A percentile compares a stretch with the other conserved stretches of the same genome.
Evolutionary conservation across 2,888 invertebrate species (phyloP).

Genomic region (Tachina grossa): DNA sequence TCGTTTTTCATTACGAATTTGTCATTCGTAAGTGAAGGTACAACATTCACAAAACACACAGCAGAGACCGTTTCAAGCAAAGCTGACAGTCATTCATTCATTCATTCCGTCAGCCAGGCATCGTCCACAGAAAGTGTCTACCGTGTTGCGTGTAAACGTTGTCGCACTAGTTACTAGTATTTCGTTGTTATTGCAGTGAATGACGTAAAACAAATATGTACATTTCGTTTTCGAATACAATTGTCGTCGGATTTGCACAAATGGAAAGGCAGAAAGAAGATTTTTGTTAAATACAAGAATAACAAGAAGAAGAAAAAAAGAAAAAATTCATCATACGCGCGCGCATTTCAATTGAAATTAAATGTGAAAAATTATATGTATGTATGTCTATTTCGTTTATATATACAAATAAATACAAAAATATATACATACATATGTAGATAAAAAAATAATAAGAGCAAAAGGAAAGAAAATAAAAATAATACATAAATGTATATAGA

Average conservation of each 20-base stretch:
- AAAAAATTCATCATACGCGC: constrained; percentile 56
- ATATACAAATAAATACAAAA: constrained; percentile 59
- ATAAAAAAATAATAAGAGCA: neutral
- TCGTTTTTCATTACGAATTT: constrained; percentile 81
- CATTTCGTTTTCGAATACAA: constrained; percentile 50
- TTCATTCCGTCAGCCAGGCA: constrained; percentile 32
- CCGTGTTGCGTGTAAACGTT: constrained; percentile 4
- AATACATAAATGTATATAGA: constrained; percentile 11
- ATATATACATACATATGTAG: neutral
- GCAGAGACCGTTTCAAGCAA: constrained; percentile 71
- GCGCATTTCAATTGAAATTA: constrained; percentile 64
- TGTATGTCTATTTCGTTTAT: constrained; percentile 14
- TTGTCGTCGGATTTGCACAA: constrained; percentile 60
- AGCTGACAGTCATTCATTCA: constrained; percentile 59
- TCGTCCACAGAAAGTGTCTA: neutral
- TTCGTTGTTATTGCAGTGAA: constrained; percentile 42
- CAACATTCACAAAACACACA: constrained; percentile 75
- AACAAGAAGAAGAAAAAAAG: neutral
- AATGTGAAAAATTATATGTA: constrained; percentile 40
- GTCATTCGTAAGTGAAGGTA: constrained; percentile 82
- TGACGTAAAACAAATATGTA: constrained; percentile 48
- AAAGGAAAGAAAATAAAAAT: neutral
- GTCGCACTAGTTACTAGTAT: constrained; percentile 39
- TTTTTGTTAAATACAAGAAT: constrained; percentile 29
- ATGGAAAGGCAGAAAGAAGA: constrained; percentile 24